These are phyloP conservation scores for Fragum sueziense DNA, from an alignment of 2,888 invertebrate species.

Conservation along the genomic window DNA sequence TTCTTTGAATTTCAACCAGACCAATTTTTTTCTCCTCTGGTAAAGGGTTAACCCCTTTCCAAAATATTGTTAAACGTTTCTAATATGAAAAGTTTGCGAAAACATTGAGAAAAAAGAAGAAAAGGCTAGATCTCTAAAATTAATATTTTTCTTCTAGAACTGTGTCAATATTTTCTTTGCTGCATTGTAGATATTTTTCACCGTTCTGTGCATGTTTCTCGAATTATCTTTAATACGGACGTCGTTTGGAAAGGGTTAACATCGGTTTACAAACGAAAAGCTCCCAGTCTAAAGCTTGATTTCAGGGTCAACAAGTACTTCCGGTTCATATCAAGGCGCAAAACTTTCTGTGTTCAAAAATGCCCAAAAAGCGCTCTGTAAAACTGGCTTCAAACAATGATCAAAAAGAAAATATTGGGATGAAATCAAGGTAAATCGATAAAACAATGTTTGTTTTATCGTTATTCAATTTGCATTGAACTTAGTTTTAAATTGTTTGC, in stretches of 20 bases:
- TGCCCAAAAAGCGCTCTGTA: constrained; percentile 60
- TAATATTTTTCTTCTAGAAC: too few relatives aligned
- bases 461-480: not conserved
- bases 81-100: too few relatives aligned
- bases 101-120: too few relatives aligned
- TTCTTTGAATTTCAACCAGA: not conserved
- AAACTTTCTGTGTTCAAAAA: constrained; percentile 46
- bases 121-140: too few relatives aligned
- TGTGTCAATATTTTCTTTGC: too few relatives aligned
- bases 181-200: too few relatives aligned
- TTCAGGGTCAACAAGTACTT: constrained; percentile 34
- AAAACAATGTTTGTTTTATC: not conserved
- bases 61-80: too few relatives aligned
- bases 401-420: constrained; percentile 53
- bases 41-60: too few relatives aligned
- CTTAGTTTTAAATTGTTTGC: not conserved
- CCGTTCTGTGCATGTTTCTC: too few relatives aligned
- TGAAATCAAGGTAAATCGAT: constrained; percentile 43
- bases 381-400: constrained; percentile 45
- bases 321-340: constrained; percentile 55
- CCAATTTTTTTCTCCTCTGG: not conserved
- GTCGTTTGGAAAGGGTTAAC: too few relatives aligned
- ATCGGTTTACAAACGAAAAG: too few relatives aligned
- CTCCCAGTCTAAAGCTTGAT: not conserved
- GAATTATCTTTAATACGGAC: too few relatives aligned